Evolutionary conservation across 1,140 invertebrate genomes (phyloP), one percentile per base, ranked within the genome.

Genomic region (Vanessa atalanta): DNA sequence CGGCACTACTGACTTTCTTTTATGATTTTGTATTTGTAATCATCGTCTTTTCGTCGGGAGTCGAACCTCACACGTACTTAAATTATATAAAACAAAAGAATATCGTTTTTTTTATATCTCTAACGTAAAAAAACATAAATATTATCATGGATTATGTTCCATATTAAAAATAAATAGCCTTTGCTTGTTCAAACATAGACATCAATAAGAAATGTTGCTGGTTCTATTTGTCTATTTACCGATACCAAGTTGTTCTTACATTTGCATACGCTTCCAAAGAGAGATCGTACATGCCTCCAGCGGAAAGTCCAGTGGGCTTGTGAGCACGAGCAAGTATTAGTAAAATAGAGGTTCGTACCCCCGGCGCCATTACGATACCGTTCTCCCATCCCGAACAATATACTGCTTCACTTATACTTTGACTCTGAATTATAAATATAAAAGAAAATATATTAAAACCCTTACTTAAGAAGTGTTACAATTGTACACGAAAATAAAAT

Each of bases 261-360:
- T 66, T 82, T 12, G 83, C 78, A 70, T 84, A 91, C 0, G 88
- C 84, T 4, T 73, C 75, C 5, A 91, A 77, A 0, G 88, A 88
- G 0, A 91, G 81, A 8, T 88, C 83, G 51, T 88, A 89, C 83
- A 91, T 84, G 6, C 88, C 88, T 15, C 88, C 89, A 23, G 86
- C 89, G 2, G 84, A 77, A 12, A 91, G 73, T 0, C 83, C 77
- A 5, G 85, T 26, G 0, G 88, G 86, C 6, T 86, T 87, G 65
- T 83, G 84, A 8, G 86, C 82, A 0, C 88, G 76, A 0, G 77
- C 76, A 14, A 86, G 69, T 13, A 88, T 78, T 23, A 89, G 23
- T 11, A 85, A 37, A 0, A 89, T 80, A 3, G 84, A 79, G 5
- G 78, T 76, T 3, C 80, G 72, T 1, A 88, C 87, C 14, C 83